Conservation (phyloP, 2,888 invertebrate genomes). For the Calameuta idolon region DNA sequence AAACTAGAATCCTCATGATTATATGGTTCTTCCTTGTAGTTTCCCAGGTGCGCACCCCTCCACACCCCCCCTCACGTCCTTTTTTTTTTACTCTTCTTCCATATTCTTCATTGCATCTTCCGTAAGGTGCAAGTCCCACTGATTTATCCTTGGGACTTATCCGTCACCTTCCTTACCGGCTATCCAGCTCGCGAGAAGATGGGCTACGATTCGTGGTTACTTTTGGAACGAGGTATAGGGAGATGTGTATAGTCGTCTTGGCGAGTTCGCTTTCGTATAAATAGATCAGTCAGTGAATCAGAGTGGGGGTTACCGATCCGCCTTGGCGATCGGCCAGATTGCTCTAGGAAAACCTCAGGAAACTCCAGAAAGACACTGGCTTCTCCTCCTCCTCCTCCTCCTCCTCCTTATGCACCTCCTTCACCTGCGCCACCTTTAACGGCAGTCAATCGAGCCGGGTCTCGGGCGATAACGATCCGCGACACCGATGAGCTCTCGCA, state of each 20-base stretch:
- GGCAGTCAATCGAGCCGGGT: neutral
- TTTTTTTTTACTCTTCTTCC: constrained; percentile 5
- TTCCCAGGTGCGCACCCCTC: constrained; percentile 47
- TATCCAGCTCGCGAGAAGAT: neutral
- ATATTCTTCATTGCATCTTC: constrained; percentile 15
- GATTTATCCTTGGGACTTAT: constrained; percentile 1
- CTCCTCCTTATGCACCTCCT: neutral
- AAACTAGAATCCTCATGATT: constrained; percentile 64
- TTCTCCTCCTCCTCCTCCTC: neutral
- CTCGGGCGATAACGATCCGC: neutral
- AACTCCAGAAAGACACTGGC: neutral
- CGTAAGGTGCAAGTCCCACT: neutral
- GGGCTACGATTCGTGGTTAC: neutral
- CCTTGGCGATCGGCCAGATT: neutral
- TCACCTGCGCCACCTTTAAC: neutral
- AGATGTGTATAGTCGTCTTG: neutral
- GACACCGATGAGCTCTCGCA: neutral
- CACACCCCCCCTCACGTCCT: constrained; percentile 24
- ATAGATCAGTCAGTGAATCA: neutral
- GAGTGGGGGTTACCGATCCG: neutral
- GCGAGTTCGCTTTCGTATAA: neutral
- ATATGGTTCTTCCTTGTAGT: constrained; percentile 46
- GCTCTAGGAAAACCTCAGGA: neutral
- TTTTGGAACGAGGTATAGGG: neutral
- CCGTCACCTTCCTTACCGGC: neutral